Conservation (phyloP, 2,113 vertebrate species). For the Trematocara variabile region DNA sequence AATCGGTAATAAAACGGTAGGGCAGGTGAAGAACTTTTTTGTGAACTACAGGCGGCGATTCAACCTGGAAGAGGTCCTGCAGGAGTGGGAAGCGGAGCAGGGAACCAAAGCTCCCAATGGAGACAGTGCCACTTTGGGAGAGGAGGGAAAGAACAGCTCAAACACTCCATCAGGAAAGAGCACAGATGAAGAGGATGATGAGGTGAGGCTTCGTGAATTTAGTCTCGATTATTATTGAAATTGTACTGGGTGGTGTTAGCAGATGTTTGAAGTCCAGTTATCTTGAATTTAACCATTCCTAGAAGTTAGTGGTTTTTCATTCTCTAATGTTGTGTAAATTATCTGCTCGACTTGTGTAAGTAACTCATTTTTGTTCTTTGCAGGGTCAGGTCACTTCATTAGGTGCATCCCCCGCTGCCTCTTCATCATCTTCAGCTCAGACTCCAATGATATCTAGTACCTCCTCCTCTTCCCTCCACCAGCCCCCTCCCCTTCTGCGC, state of each 20-base stretch:
- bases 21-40: constrained; percentile 99
- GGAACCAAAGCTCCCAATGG: constrained; percentile 90
- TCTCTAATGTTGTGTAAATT: neutral
- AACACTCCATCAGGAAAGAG: constrained; percentile 93
- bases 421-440: constrained; percentile 70
- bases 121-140: constrained; percentile 86
- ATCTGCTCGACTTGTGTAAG: neutral
- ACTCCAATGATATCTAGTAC: constrained; percentile 69
- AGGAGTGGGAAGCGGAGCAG: constrained; percentile 99
- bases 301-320: neutral
- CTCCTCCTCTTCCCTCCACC: constrained; percentile 79
- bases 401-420: constrained; percentile 83
- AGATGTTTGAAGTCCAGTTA: neutral
- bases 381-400: constrained; percentile 83
- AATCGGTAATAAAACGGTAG: constrained; percentile 98
- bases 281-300: neutral
- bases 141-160: constrained; percentile 92
- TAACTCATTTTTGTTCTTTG: constrained; percentile 26
- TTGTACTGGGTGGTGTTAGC: neutral
- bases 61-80: constrained; percentile 99
- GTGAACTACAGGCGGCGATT: constrained; percentile 99
- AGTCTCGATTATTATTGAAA: neutral
- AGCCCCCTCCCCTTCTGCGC: constrained; percentile 93
- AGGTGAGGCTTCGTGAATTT: constrained; percentile 58
- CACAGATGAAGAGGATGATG: constrained; percentile 97